Base-by-base conservation (phyloP, 2,888 invertebrate species). In the Drosophila cracens region DNA sequence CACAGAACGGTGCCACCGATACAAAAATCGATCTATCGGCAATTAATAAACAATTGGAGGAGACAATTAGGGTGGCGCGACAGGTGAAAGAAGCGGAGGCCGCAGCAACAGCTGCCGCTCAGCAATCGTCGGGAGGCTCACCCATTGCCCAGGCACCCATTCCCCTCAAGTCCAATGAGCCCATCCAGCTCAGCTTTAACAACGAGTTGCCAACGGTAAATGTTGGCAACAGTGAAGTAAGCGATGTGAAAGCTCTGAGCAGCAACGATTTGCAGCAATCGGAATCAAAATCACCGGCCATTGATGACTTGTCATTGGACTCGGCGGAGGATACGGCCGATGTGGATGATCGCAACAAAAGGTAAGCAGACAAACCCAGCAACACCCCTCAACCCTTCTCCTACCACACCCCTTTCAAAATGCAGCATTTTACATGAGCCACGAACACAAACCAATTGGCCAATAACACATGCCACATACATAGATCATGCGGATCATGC, bases 281-380 rank as follows among this genome's bases (percentile, higher is more conserved):
- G 58, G 95, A 95, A 86, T 95, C 95, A 83, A 95, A 95, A 87
- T 94, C 94, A 60, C 95, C 95, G 71, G 94, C 94, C 87, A 95
- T 96, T 80, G 96, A 95, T 88, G 95, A 96, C 91, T 95, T 96
- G 89, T 94, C 95, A 5, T 93, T 96, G 82, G 95, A 96, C 80
- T 96, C 96, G 87, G 94, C 95, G 65, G 96, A 96, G 83, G 94
- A 94, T 88, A 95, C 95, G 78, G 97, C 93, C 87, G 95, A 95
- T 89, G 96, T 97, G 91, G 96, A 96, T 92, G 96, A 96, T 93
- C 95, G 97, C 91, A 96, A 97, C 93, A 97, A 97, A 93, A 95
- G 97, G 92, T 93, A 82, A 90, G 90, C 61, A 16, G 7, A 2
- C 1, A 43, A 43, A 25, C 16, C 33, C 38, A 16, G 18, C 27